Base-by-base conservation (phyloP, 2,113 vertebrate genomes). In the Oncorhynchus masou region DNA sequence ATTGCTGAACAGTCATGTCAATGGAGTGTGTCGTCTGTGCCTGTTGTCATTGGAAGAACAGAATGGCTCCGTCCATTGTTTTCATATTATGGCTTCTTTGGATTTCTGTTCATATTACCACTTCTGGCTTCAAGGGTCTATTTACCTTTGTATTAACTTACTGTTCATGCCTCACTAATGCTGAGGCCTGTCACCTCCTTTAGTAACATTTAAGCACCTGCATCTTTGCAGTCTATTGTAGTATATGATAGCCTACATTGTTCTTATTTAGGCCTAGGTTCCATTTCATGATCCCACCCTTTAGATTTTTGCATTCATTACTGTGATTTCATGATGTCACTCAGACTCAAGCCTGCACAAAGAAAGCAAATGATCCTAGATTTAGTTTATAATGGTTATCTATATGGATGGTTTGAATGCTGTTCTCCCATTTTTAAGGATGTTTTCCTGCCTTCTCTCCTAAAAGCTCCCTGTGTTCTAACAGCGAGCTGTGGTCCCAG, bases 301-400 rank as follows among this genome's bases (percentile, higher is more conserved):
- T 62, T 62, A 13, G 5, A 22, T 62, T 62, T 62, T 2, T 62
- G 59, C 13, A 19, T 54, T 62, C 7, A 62, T 24, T 24, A 8
- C n/a, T 16, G n/a, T 7, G 59, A 22, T 62, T 62, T 22, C 7
- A 22, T 62, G 59, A 62, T 62, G n/a, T 62, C n/a, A 62, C 59
- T 60, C 20, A 62, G 59, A 62, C 59, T 62, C 59, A 24, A n/a
- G 8, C n/a, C 19, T 16, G 16, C n/a, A 62, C 22, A 70, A 66
- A 34, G 22, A 66, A 45, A 76, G 75, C 68, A 76, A 69, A 64
- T 45, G 65, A 45, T 34, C 39, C 22, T 70, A 68, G 78, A 16
- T 27, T 48, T 39, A 24, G 69, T 54, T 73, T 75, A 70, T 76
- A 69, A 70, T 78, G 71, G 31, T 79, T 62, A 75, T 74, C 49